Evolutionary conservation across 2,797 vertebrate genomes (phyloP).

Genomic region (Clarias pachynema): DNA sequence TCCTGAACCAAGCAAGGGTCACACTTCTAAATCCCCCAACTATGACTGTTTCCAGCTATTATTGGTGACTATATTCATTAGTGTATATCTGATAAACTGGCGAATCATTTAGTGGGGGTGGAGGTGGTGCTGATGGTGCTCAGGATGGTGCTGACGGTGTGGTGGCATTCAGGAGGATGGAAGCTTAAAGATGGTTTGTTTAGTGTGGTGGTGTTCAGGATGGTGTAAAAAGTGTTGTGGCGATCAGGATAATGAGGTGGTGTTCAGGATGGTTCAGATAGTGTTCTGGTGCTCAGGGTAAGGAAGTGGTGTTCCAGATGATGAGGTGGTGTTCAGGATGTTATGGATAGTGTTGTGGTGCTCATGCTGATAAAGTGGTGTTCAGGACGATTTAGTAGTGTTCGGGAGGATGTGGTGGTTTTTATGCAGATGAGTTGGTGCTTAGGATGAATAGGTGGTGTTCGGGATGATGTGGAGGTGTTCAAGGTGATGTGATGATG

Average conservation of each 20-base stretch:
- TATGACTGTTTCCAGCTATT: background rate
- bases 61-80: background rate
- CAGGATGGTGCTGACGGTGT: background rate
- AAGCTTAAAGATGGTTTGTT: no score
- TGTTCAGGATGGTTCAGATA: background rate
- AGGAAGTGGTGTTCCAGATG: no score
- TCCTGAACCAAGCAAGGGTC: background rate
- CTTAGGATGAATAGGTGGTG: background rate
- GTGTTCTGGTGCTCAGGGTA: no score
- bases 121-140: no score
- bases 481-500: background rate
- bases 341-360: background rate
- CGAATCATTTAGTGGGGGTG: background rate
- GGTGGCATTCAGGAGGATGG: background rate
- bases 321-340: no score
- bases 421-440: no score
- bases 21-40: background rate
- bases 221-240: no score
- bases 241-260: background rate
- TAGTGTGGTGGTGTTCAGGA: no score
- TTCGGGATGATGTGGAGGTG: background rate
- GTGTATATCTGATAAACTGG: background rate
- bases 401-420: no score
- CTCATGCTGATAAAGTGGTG: background rate
- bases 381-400: no score